Evolutionary conservation across 2,113 vertebrate species (phyloP).

Genomic region (Rhynchomys soricoides): DNA sequence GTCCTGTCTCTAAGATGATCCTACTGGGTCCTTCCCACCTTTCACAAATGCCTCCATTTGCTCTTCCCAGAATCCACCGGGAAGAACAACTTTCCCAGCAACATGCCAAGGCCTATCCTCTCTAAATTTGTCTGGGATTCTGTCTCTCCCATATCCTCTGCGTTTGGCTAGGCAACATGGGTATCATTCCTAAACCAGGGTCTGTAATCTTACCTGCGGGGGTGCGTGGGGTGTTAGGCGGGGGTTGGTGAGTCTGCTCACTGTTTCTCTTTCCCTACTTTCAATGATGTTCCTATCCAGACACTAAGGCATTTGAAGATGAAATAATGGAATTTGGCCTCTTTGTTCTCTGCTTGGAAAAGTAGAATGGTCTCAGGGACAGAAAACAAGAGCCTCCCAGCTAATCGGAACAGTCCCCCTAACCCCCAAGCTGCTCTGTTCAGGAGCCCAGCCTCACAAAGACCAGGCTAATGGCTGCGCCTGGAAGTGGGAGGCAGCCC

Average conservation of each 20-base stretch:
- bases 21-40: not conserved
- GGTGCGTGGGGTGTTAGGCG: not conserved
- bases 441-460: not conserved
- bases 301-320: conserved; percentile 8
- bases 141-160: not conserved
- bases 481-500: not conserved
- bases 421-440: not conserved
- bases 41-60: not conserved
- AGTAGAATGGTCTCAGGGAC: not conserved
- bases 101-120: not conserved
- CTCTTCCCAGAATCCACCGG: not conserved
- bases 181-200: not conserved
- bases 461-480: not conserved
- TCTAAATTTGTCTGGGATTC: not conserved
- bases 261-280: not conserved
- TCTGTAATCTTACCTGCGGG: not conserved
- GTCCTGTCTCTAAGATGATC: not conserved
- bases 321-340: conserved; percentile 45
- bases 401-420: not conserved
- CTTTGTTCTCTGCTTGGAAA: conserved; percentile 49
- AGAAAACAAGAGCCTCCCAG: not conserved
- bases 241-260: not conserved
- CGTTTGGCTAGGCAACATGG: not conserved
- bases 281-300: not conserved
- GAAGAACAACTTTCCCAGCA: not conserved